Conservation (phyloP, 2,888 invertebrate genomes). For the Muschampia plurimacula region DNA sequence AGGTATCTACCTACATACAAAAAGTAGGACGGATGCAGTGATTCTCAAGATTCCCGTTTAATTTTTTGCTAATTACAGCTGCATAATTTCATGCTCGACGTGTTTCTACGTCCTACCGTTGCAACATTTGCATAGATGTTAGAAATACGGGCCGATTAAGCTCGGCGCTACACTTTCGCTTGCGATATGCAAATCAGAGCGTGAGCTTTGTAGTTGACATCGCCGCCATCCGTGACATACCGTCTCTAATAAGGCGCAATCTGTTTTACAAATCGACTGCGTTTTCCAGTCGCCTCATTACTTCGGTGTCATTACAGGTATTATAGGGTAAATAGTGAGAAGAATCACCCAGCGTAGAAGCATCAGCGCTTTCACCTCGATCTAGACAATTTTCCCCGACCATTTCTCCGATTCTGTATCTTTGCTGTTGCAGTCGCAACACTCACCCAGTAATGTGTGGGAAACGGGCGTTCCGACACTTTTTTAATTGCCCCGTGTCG, state of each 20-base stretch:
- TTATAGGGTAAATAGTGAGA: conserved; percentile 49
- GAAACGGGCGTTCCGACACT: conserved; percentile 70
- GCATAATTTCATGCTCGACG: conserved; percentile 43
- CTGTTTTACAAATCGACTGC: conserved; percentile 51
- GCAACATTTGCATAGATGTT: conserved; percentile 50
- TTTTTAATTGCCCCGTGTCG: conserved; percentile 74
- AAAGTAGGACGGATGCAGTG: conserved; percentile 11
- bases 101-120: conserved; percentile 42
- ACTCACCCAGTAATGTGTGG: conserved; percentile 73
- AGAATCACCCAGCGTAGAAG: conserved; percentile 32
- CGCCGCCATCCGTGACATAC: conserved; percentile 52
- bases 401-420: conserved; percentile 56
- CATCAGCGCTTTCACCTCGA: conserved; percentile 67
- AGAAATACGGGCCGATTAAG: conserved; percentile 64
- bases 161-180: conserved; percentile 77
- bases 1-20: not conserved
- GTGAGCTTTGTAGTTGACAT: conserved; percentile 63
- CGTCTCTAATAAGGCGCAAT: conserved; percentile 49
- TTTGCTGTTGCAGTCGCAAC: conserved; percentile 58
- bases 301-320: conserved; percentile 62
- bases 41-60: conserved; percentile 46
- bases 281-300: conserved; percentile 56
- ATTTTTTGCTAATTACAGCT: conserved; percentile 46
- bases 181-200: conserved; percentile 79
- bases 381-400: conserved; percentile 58